Conservation (phyloP, 64 coral and sea anemone species). For the Hydrozoanthus tunicans region DNA sequence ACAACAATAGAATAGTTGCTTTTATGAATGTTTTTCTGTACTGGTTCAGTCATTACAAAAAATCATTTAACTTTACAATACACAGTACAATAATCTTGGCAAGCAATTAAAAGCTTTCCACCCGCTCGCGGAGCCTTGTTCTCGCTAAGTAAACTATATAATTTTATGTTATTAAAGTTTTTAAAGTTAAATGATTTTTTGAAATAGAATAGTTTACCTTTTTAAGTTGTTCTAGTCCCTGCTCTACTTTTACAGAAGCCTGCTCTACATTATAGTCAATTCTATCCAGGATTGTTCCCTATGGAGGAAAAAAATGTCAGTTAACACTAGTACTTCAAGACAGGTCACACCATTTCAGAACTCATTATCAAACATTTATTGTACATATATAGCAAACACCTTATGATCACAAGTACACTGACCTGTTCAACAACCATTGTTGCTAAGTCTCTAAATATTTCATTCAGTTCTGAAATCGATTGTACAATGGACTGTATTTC, state of each 20-base stretch:
- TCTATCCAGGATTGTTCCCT: conserved; percentile 99
- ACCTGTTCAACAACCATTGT: conserved; percentile 99
- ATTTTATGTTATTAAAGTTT: background rate
- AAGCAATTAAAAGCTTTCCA: too few relatives aligned
- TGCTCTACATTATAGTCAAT: conserved; percentile 99
- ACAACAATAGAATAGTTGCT: too few relatives aligned
- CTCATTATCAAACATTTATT: background rate
- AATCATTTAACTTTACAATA: too few relatives aligned
- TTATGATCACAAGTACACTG: background rate
- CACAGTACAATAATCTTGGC: too few relatives aligned
- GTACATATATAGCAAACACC: too few relatives aligned
- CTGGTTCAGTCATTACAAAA: too few relatives aligned
- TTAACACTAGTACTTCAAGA: background rate
- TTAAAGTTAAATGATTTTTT: background rate
- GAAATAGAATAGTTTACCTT: conserved; percentile 66
- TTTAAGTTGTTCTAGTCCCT: conserved; percentile 94
- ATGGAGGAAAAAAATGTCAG: background rate
- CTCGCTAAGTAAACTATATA: background rate
- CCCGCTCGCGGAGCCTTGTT: too few relatives aligned
- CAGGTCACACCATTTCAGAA: too few relatives aligned
- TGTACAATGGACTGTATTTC: conserved; percentile 98
- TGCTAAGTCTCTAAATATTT: conserved; percentile 98
- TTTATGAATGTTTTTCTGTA: too few relatives aligned
- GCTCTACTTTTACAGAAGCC: conserved; percentile 96
- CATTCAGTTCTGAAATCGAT: conserved; percentile 97